Evolutionary conservation across 2,888 invertebrate species (phyloP), one percentile per base, ranked within the genome.

Genomic region (Apotomis betuletana): DNA sequence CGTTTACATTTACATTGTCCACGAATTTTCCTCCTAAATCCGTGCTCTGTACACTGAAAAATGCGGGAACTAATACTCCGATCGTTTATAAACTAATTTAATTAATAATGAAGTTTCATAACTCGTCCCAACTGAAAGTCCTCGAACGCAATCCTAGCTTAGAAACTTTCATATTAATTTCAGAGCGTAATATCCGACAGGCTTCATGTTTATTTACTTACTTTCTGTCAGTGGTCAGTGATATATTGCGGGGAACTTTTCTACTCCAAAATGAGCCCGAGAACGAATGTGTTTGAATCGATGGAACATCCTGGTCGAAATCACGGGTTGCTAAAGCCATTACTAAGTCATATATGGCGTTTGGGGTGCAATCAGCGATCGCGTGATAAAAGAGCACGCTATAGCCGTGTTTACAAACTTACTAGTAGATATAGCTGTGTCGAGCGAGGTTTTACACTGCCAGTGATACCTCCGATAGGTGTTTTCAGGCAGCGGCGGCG

Each of bases 351-450:
- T 41, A 27, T 62, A 38, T 67, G 58, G 57, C 61, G 67, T 67
- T 64, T 61, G 15, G 13, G 54, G 44, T 67, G 52, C 61, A 62
- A 71, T 71, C 61, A 71, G 55, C 67, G 72, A 67, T 71, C 62
- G 67, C 63, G 59, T 70, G 70, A 70, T 67, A 51, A 55, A 62
- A 59, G 13, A 51, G 51, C 62, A 69, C 54, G 63, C 61, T 61
- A 61, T 13, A 55, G 44, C 46, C 36, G 38, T 70, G 63, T 72
- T 72, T 72, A 72, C 72, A 72, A 72, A 72, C 72, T 51, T 41
- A 62, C 57, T 38, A 51, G 27, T 52, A 51, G 61, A 38, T 71
- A 61, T 61, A 67, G 71, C 46, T 70, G 41, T 62, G 62, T 71
- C 27, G 65, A 10, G 51, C 51, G 46, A 51, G 46, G 70, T 38